phyloP scores from a whole-genome alignment of 2,113 vertebrate genomes.

The Mellivora capensis region DNA sequence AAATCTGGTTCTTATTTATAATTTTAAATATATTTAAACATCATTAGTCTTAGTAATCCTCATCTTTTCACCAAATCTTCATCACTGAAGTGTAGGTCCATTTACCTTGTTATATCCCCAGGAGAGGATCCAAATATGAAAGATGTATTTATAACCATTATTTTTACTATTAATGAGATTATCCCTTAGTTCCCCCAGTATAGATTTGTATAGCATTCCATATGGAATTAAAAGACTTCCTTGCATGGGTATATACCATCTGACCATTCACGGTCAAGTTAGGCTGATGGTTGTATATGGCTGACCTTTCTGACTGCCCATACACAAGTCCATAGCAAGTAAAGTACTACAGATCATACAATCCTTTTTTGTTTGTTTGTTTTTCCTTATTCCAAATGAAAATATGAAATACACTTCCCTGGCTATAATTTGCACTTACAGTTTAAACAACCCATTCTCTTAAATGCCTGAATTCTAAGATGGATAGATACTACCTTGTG shows the following conservation, averaged over 20 bases:
- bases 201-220: not conserved
- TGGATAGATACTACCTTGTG: not conserved
- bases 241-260: not conserved
- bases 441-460: not conserved
- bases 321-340: not conserved
- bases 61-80: not conserved
- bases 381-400: not conserved
- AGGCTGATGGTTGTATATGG: not conserved
- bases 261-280: not conserved
- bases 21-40: slow-evolving; percentile 12
- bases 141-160: not conserved
- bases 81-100: not conserved
- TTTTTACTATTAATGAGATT: not conserved
- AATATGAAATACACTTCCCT: not conserved
- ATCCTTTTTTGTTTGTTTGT: not conserved
- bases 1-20: not conserved
- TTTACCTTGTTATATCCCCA: not conserved
- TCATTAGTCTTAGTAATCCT: not conserved
- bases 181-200: not conserved
- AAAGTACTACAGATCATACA: not conserved
- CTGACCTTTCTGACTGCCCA: not conserved
- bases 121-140: not conserved
- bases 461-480: slow-evolving; percentile 1
- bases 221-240: not conserved
- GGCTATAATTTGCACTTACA: not conserved